Evolutionary conservation across 2,113 vertebrate species (phyloP).

Genomic region (Trochalopteron elliotii): DNA sequence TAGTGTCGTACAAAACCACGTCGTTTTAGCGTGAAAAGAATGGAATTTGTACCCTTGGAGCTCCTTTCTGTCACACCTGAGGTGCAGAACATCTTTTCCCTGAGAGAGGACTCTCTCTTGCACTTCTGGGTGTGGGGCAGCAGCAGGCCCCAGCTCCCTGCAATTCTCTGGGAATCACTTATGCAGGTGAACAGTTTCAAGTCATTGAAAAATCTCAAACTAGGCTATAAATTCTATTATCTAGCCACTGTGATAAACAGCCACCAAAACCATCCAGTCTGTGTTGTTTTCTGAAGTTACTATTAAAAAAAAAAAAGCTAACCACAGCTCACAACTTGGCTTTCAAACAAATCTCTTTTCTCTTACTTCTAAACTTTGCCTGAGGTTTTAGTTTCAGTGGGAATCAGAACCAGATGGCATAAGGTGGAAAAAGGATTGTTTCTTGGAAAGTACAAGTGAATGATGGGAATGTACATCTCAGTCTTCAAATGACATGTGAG

Average conservation of each 20-base stretch:
- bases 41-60: background rate
- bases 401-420: background rate
- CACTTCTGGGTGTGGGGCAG: background rate
- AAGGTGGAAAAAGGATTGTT: background rate
- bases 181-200: background rate
- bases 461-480: background rate
- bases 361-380: background rate
- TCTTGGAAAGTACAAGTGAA: background rate
- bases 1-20: background rate
- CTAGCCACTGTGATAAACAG: background rate
- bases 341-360: background rate
- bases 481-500: background rate
- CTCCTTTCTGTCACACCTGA: background rate
- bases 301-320: background rate
- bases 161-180: background rate
- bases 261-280: background rate
- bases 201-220: background rate
- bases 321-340: background rate
- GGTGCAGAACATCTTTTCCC: background rate
- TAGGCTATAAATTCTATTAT: background rate
- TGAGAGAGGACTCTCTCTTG: background rate
- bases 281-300: background rate
- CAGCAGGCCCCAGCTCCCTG: background rate
- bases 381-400: background rate
- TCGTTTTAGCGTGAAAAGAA: background rate